Base-by-base conservation (phyloP, 2,113 vertebrate species). In the Takifugu bimaculatus region DNA sequence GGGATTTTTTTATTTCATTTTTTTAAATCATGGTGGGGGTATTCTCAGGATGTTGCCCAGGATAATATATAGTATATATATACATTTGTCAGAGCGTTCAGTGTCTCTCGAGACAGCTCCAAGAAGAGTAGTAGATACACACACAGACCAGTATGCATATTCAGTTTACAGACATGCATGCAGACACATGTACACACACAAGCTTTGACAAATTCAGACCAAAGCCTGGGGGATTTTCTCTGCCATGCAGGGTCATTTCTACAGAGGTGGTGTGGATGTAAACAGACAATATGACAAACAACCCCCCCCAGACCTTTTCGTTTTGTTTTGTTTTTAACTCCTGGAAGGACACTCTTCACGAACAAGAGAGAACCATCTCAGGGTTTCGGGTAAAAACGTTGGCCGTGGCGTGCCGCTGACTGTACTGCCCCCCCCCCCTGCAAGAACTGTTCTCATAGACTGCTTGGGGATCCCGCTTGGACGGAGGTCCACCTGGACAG, bases 211-310 rank as follows among this genome's bases (percentile, higher is more conserved):
- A 72, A 76, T 84, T 60, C 86, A 92, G 94, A 95, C 93, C 93
- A 97, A 95, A 95, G 93, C 89, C 90, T 92, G 84, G 90, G 88
- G 87, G 85, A 91, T 83, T 84, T 81, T 94, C 92, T 92, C 95
- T 98, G 96, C 96, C 91, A 89, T 98, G 95, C 95, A 99, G 96
- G 92, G 93, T 50, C 49, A 51, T 86, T 87, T n/a, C 90, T 65
- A 55, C 89, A 90, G 88, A 89, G 85, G 85, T 80, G 88, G 49
- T 32, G 47, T 54, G 60, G 55, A 70, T 65, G 43, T 61, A 82
- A 61, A 73, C 54, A 74, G 63, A 74, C 56, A 57, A 48, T 60
- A 45, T 68, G 56, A 57, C 51, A 48, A 54, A 80, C 51, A 74
- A 61, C 71, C 65, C 3, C 26, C 70, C 50, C 53, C 64, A 74